Evolutionary conservation across 92 coral and sea anemone species (phyloP), one percentile per base, ranked within the genome.

Genomic region (Palythoa grandiflora): DNA sequence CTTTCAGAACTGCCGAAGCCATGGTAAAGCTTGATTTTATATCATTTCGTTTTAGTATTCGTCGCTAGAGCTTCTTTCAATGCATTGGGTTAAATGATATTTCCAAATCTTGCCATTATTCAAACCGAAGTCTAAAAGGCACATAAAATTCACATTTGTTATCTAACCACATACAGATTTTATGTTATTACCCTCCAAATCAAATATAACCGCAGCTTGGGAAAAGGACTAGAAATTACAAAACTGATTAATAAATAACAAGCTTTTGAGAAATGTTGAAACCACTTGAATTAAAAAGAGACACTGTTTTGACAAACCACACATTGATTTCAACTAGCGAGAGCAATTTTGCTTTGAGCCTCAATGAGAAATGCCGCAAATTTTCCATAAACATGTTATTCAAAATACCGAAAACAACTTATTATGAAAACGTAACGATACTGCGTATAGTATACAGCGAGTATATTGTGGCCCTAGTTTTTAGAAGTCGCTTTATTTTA

Each of bases 231-330:
- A 65, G 21, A 44, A 66, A 19, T 81, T 68, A 19, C 75, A 81
- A 81, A 81, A 55, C 60, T 40, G 44, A 81, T 81, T 65, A 81
- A 81, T 81, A 81, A 81, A 81, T 81, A 81, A 81, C 39, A 20
- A 81, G 75, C 17, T 81, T 68, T 81, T 53, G 48, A 66, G 61
- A 36, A 9, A 81, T 48, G 40, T 81, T 48, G 86, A 40, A 3
- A 50, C 65, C 74, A 68, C 59, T 47, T 38, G 86, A 66, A 66
- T 81, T 66, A 48, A 81, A 81, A 81, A 68, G 75, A 66, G 86
- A 68, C 86, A 63, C 75, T 81, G 86, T 81, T 81, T 81, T 81
- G 86, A 81, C 75, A 81, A 81, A 66, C 86, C 76, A 20, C 75
- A 65, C 40, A 81, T 60, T 68, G 60, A 66, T 70, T 37, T 17